Conservation (phyloP, 1,140 invertebrate genomes). For the Aradophagus sp. region DNA sequence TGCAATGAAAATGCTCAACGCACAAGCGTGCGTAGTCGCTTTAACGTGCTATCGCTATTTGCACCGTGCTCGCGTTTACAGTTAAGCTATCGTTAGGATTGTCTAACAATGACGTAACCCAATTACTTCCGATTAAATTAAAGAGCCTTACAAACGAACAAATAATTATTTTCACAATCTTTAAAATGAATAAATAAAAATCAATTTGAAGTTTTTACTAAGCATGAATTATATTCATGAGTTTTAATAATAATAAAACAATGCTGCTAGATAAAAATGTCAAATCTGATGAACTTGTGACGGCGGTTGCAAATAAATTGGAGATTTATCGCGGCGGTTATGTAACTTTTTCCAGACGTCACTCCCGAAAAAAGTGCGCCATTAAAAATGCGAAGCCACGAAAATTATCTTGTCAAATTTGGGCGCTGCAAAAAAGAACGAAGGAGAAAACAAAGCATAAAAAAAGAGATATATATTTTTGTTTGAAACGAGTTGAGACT, state of each 20-base stretch:
- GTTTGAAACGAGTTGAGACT: slow-evolving; percentile 24
- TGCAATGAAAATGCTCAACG: slow-evolving; percentile 28
- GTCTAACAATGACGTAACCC: slow-evolving; percentile 25
- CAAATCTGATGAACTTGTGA: slow-evolving; percentile 9
- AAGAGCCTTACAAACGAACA: no score
- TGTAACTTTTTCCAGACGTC: slow-evolving; percentile 6
- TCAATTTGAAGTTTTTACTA: no score
- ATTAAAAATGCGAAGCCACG: slow-evolving; percentile 14
- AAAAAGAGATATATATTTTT: slow-evolving; percentile 4
- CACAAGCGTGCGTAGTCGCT: slow-evolving; percentile 31
- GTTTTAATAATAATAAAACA: no score
- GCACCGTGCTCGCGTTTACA: slow-evolving; percentile 34
- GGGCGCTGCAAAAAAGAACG: slow-evolving; percentile 12
- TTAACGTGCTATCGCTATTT: slow-evolving; percentile 35
- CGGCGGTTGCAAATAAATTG: slow-evolving; percentile 11
- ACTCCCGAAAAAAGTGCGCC: slow-evolving; percentile 24
- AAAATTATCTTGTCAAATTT: slow-evolving; percentile 53
- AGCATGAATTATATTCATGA: no score
- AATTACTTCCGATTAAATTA: slow-evolving; percentile 4
- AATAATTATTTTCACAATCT: no score
- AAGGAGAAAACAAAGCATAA: no score
- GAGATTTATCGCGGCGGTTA: slow-evolving; percentile 21
- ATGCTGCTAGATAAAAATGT: slow-evolving; percentile 14
- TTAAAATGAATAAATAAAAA: no score
- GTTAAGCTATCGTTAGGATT: slow-evolving; percentile 51